phyloP scores from a whole-genome alignment of 1,140 invertebrate genomes.

The Artemia franciscana region DNA sequence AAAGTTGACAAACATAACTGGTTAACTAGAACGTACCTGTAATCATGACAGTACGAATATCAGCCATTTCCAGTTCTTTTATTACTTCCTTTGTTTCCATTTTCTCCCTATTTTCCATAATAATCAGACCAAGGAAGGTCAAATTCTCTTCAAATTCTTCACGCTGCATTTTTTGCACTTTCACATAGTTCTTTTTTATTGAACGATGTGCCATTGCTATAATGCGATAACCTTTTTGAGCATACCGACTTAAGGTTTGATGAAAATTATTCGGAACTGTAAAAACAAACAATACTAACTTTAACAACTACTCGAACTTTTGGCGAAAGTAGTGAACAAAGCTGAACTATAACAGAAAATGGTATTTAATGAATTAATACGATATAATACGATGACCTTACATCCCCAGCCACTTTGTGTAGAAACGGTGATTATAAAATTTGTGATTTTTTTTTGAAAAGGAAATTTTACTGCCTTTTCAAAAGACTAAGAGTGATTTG shows the following conservation, averaged over 20 bases:
- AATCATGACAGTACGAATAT: constrained; percentile 73
- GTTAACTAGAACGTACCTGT: too few relatives aligned
- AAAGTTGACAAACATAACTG: too few relatives aligned
- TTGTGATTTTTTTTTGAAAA: too few relatives aligned
- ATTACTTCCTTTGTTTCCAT: constrained; percentile 55
- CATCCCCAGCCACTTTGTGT: too few relatives aligned
- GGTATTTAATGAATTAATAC: too few relatives aligned
- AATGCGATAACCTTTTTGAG: constrained; percentile 63
- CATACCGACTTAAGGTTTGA: constrained; percentile 45
- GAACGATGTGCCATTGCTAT: constrained; percentile 42
- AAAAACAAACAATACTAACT: constrained; percentile 2
- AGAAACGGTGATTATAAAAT: too few relatives aligned
- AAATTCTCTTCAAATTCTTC: constrained; percentile 53
- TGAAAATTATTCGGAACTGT: constrained; percentile 36
- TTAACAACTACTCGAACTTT: not conserved
- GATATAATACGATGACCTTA: too few relatives aligned
- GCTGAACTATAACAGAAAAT: too few relatives aligned
- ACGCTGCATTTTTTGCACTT: constrained; percentile 28
- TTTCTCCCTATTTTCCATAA: constrained; percentile 76
- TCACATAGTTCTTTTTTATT: constrained; percentile 4
- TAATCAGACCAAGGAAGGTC: constrained; percentile 52
- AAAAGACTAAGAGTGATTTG: too few relatives aligned
- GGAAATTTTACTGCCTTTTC: too few relatives aligned
- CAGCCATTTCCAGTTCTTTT: constrained; percentile 42
- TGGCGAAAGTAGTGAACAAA: too few relatives aligned